Base-by-base conservation (phyloP, 2,888 invertebrate species). In the Sussaba pulchella region DNA sequence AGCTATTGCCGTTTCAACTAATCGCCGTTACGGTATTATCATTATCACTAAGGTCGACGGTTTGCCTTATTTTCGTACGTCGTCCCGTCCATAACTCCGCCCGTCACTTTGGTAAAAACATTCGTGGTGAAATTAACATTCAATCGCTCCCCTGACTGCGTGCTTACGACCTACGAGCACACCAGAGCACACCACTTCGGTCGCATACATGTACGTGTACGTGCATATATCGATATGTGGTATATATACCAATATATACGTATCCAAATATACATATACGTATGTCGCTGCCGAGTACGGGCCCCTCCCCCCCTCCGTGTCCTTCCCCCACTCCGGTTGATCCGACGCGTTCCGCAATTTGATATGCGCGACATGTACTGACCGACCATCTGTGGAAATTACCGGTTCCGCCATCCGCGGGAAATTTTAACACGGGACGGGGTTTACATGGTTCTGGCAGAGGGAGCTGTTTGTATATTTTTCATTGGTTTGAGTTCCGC, bases 61-160 rank as follows among this genome's bases (percentile, higher is more conserved):
- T 81, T 80, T 82, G 85, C 80, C 75, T 83, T 72, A 82, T 81
- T 81, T 73, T 82, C 74, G 82, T 77, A 71, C 72, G 77, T 85
- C 84, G 81, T 69, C 31, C 79, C 82, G 79, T 87, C 85, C 85
- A 86, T 86, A 81, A 87, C 83, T 64, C 57, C 41, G 82, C 80
- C 79, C 84, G 85, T 89, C 87, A 89, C 84, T 86, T 82, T 80
- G 82, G 78, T 83, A 85, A 88, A 88, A 88, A 88, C 88, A 86
- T 87, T 85, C 83, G 85, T 83, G 85, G 82, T 61, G 80, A 21
- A 59, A 66, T 57, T 36, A 61, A 72, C 59, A 74, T 70, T 71
- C 54, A 61, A 71, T 78, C 59, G 50, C 21, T 45, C 41, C 64
- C 70, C 80, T 31, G 84, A 81, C 82, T 80, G 81, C 85, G 83